These are phyloP conservation scores for Manis pentadactyla DNA, from an alignment of 2,797 vertebrate species.

Conservation along the genomic window DNA sequence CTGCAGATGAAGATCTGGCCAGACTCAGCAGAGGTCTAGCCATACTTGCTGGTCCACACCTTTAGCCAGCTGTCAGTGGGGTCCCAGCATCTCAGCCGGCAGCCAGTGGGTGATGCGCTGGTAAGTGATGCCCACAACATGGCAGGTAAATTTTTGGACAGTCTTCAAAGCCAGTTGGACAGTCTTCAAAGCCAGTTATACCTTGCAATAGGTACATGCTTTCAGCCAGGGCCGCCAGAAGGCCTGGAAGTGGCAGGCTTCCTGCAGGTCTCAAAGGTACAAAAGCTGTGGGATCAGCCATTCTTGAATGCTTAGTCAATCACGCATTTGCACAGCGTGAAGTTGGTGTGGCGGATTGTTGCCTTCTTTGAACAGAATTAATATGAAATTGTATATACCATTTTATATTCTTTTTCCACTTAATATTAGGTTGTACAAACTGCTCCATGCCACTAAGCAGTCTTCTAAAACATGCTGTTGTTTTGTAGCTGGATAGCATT, in stretches of 20 bases:
- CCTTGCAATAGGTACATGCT: slow-evolving; percentile 95
- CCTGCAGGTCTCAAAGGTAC: slow-evolving; percentile 94
- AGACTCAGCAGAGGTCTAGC: slow-evolving; percentile 92
- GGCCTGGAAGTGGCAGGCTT: slow-evolving; percentile 96
- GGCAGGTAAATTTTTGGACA: slow-evolving; percentile 96
- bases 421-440: not conserved
- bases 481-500: not conserved
- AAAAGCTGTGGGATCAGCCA: slow-evolving; percentile 95
- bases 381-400: not conserved
- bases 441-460: not conserved
- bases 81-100: slow-evolving; percentile 95
- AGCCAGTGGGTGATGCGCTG: slow-evolving; percentile 95
- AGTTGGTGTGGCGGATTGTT: slow-evolving; percentile 91
- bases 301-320: slow-evolving; percentile 95
- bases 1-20: slow-evolving; percentile 94
- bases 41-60: slow-evolving; percentile 95
- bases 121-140: slow-evolving; percentile 96
- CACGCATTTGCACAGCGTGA: slow-evolving; percentile 98
- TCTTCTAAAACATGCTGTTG: not conserved
- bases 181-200: slow-evolving; percentile 95
- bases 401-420: not conserved
- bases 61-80: slow-evolving; percentile 93
- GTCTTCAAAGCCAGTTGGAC: slow-evolving; percentile 96
- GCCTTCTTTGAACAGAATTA: not conserved
- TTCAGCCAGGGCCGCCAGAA: slow-evolving; percentile 96